Base-by-base conservation (phyloP, 2,797 vertebrate species). In the Gymnopithys bicolor region DNA sequence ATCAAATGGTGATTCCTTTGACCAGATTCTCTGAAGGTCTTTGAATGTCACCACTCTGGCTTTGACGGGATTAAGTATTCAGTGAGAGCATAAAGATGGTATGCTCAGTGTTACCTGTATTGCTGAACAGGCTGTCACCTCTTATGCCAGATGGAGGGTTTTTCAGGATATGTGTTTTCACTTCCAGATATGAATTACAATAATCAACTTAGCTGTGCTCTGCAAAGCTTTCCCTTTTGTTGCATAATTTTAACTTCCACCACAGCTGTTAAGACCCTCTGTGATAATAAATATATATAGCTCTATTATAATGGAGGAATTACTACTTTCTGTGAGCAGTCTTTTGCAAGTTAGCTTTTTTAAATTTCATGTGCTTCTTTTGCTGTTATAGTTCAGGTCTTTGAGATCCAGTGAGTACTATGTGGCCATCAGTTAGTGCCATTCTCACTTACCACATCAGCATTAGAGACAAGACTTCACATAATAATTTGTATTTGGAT, bases 221-320 rank as follows among this genome's bases (percentile, higher is more conserved):
- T 84, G 73, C 24, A 92, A 73, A 91, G 69, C 76, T 78, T 92
- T 87, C 35, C 15, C 33, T 86, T 87, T 89, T 86, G 51, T 92
- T 96, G 79, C 48, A 25, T 92, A 82, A 84, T 88, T 93, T 93
- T 82, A 79, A 88, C 91, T 95, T 96, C 73, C 41, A 87, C 48
- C 46, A 39, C 49, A 82, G 70, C 77, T 82, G 67, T 91, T 91
- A 91, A 84, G 69, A 59, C 79, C 76, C 70, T 94, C 82, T 81
- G 87, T 88, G 94, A 74, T 93, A 92, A 92, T 92, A 93, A 84
- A 90, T 85, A 68, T 37, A 91, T 75, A 41, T 52, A 66, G 35
- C 21, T 81, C 35, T 78, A 13, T 55, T 56, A 51, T 73, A 91
- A 81, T 76, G 51, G 37, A 73, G 30, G 79, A 94, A 95, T 92